Conservation (phyloP, 2,113 vertebrate species). For the Cathartes aura region DNA sequence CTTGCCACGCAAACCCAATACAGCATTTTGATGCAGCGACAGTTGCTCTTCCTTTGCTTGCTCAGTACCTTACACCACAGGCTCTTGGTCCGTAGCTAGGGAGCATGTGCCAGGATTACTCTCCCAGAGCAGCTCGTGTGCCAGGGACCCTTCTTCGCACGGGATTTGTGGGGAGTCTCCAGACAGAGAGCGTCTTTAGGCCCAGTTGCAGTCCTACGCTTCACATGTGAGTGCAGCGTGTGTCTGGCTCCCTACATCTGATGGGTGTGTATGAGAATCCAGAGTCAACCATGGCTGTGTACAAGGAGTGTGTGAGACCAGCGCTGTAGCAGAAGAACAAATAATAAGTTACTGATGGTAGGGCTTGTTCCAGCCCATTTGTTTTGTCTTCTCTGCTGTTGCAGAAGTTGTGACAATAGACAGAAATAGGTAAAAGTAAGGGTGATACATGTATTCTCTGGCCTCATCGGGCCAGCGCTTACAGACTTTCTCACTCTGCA, state of each 20-base stretch:
- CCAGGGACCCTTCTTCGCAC: rapidly evolving
- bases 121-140: neutral
- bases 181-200: neutral
- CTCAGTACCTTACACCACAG: neutral
- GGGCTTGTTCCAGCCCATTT: neutral
- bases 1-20: neutral
- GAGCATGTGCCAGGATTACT: neutral
- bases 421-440: neutral
- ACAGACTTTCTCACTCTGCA: rapidly evolving
- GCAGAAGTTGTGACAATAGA: neutral
- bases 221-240: rapidly evolving
- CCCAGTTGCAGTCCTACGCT: neutral
- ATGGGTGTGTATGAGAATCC: neutral
- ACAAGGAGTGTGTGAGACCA: neutral
- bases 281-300: neutral
- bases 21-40: neutral
- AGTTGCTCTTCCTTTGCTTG: neutral
- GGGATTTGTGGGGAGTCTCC: neutral
- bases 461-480: neutral
- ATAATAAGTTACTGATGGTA: neutral
- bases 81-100: neutral
- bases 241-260: neutral
- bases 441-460: neutral
- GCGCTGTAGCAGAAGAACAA: neutral
- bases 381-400: neutral